Evolutionary conservation across 2,113 vertebrate genomes (phyloP).

Genomic region (Charina bottae): DNA sequence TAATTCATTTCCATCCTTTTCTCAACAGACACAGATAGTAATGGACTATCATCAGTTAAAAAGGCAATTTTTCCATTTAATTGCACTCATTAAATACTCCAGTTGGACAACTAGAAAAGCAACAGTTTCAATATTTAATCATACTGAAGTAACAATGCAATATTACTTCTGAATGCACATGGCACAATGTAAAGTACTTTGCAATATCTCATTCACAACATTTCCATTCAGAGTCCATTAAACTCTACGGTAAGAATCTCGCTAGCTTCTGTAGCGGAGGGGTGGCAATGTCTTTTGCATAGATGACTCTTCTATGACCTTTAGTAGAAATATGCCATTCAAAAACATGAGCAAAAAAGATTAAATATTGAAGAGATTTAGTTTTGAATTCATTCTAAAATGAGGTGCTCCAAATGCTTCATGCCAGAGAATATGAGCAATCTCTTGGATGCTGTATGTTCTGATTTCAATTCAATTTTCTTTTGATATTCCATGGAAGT

Average conservation of each 20-base stretch:
- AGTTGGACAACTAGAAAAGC: conserved; percentile 83
- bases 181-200: conserved; percentile 58
- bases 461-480: neutral
- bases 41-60: conserved; percentile 84
- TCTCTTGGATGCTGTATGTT: neutral
- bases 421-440: neutral
- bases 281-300: conserved; percentile 32
- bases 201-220: conserved; percentile 47
- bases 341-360: neutral
- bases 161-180: conserved; percentile 75
- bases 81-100: conserved; percentile 85
- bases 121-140: conserved; percentile 84
- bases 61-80: conserved; percentile 88
- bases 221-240: neutral
- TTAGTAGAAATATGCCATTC: neutral
- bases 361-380: neutral
- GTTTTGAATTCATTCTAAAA: conserved; percentile 16
- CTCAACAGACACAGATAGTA: conserved; percentile 81
- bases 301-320: conserved; percentile 14
- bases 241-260: neutral
- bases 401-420: conserved; percentile 4
- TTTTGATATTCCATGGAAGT: neutral
- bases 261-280: neutral
- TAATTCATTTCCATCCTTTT: conserved; percentile 83
- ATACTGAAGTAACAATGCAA: conserved; percentile 77